Base-by-base conservation (phyloP, 1,140 invertebrate species). In the Drosophila mayri region DNA sequence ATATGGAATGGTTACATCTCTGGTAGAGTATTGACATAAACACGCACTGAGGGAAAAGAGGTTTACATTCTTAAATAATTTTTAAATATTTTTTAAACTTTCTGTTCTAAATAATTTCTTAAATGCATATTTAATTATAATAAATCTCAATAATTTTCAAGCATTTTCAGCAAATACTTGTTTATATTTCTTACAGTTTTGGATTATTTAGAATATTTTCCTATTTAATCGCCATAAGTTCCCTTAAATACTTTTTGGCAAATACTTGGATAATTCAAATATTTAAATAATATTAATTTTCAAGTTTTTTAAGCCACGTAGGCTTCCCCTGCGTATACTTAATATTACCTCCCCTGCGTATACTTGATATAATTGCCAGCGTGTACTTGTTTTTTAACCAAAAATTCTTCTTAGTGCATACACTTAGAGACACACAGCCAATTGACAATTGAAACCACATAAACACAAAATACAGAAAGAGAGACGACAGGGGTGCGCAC, bases 371-470 rank as follows among this genome's bases (percentile, higher is more conserved):
- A 10, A 4, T 41, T 41, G 3, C 10, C 40, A 18, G 9, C 40
- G 9, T 41, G 18, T 20, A 11, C 41, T 43, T 43, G 30, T 30
- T n/a, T 52, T 38, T 14, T n/a, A n/a, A 20, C 14, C 3, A 22
- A 0, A 35, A 58, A 38, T 5, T 18, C 25, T 64, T 57, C 49
- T 32, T 72, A 73, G 71, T 72, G 65, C 59, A 41, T n/a, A 50
- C 65, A 49, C 44, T 43, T 32, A 35, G 10, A 28, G 30, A 67
- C 11, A 68, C 28, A 22, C 41, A 63, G 37, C 49, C 40, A 65
- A 71, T 64, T 55, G 71, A 55, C 58, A 70, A 74, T 54, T 63
- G 57, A 68, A 62, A 60, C 76, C 74, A 76, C 68, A 73, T 16
- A 58, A 11, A 44, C n/a, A 60, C 35, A 72, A 6, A 30, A 9